phyloP scores from a whole-genome alignment of 2,888 invertebrate genomes.

The Andrena chrysosceles region DNA sequence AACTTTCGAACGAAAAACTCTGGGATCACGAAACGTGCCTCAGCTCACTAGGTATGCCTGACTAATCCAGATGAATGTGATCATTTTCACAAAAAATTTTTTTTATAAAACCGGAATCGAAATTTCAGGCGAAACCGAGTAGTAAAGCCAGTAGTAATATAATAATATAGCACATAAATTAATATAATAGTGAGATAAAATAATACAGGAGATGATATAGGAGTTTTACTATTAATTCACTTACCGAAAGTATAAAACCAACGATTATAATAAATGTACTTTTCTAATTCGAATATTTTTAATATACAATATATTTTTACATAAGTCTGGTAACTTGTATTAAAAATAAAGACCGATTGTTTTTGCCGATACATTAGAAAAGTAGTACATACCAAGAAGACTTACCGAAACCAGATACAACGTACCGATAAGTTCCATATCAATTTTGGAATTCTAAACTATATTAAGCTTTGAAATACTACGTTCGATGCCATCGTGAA shows the following conservation, averaged over 20 bases:
- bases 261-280: neutral
- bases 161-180: neutral
- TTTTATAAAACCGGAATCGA: too few relatives aligned
- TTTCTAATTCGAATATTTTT: neutral
- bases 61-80: too few relatives aligned
- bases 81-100: too few relatives aligned
- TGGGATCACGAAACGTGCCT: too few relatives aligned
- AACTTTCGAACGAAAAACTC: too few relatives aligned
- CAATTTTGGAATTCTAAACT: neutral
- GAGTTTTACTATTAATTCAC: too few relatives aligned
- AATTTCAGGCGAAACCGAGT: too few relatives aligned
- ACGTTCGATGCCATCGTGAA: neutral
- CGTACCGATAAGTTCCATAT: neutral
- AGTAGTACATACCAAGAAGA: neutral
- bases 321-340: neutral
- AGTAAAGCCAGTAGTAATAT: too few relatives aligned
- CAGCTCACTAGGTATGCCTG: too few relatives aligned
- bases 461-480: neutral
- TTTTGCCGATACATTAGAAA: neutral
- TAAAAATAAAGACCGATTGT: neutral
- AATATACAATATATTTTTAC: neutral
- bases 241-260: neutral
- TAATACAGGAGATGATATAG: too few relatives aligned
- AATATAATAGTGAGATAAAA: neutral
- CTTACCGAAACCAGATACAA: constrained; percentile 25